Conservation (phyloP, 2,113 vertebrate genomes). For the Salvelinus alpinus region DNA sequence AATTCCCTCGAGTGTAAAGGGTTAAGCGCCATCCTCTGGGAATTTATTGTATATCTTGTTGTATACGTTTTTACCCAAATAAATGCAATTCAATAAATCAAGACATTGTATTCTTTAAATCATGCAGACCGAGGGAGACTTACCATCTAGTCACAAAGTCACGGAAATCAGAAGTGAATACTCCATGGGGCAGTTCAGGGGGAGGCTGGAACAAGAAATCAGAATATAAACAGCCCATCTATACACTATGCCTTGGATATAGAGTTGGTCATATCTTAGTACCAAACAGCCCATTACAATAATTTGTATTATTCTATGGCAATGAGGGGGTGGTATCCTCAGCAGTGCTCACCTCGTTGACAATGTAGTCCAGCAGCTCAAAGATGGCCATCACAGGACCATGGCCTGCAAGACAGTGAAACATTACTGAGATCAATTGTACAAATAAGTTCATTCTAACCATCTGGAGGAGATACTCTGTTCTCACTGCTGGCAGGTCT, state of each 20-base stretch:
- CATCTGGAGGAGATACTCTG: neutral
- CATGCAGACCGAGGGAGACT: slow-evolving; percentile 49
- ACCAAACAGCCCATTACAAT: neutral
- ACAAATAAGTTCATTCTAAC: too few species aligned
- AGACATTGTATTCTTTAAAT: too few species aligned
- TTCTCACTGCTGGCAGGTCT: slow-evolving; percentile 86
- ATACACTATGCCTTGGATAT: neutral
- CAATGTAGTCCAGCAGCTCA: slow-evolving; percentile 97
- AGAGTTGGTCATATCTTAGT: neutral
- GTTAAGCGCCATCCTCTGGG: too few species aligned
- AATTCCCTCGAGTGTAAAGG: too few species aligned
- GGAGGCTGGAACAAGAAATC: slow-evolving; percentile 78
- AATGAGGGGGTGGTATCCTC: neutral
- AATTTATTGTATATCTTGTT: too few species aligned
- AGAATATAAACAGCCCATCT: neutral
- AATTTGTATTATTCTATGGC: too few species aligned
- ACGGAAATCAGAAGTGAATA: slow-evolving; percentile 95
- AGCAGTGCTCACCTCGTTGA: slow-evolving; percentile 88
- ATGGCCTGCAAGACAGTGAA: slow-evolving; percentile 72
- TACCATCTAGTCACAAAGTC: slow-evolving; percentile 99
- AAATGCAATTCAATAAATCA: too few species aligned
- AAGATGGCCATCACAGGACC: slow-evolving; percentile 98
- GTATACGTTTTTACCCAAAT: too few species aligned
- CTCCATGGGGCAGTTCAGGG: slow-evolving; percentile 89
- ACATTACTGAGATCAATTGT: too few species aligned